A percentile compares a stretch with the other conserved stretches of the same genome.
Conservation (phyloP, 1,140 invertebrate species). For the Drosophila neocordata region DNA sequence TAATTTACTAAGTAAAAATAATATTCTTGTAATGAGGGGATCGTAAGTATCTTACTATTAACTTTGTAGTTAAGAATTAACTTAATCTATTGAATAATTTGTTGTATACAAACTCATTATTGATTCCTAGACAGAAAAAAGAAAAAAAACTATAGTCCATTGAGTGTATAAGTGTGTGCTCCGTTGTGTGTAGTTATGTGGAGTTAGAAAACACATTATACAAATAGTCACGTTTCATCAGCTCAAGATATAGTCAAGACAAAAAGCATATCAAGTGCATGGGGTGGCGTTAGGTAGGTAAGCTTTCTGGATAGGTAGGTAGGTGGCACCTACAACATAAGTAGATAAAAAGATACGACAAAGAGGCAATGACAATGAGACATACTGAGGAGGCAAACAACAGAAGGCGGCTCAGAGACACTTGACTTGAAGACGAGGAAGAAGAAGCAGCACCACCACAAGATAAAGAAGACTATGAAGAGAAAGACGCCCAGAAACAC, state of each 20-base stretch:
- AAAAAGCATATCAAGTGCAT: constrained; percentile 64
- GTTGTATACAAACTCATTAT: not conserved
- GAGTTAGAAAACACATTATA: constrained; percentile 36
- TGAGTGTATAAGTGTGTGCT: not conserved
- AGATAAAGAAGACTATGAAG: constrained; percentile 42
- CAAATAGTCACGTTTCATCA: constrained; percentile 62
- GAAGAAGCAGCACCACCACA: constrained; percentile 18
- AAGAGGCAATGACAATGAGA: constrained; percentile 42
- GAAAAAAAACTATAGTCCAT: not conserved
- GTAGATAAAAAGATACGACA: constrained; percentile 65
- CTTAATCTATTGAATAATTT: not conserved
- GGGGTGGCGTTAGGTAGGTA: not conserved
- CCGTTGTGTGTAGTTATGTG: not conserved
- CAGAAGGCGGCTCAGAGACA: constrained; percentile 42
- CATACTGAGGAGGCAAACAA: constrained; percentile 7
- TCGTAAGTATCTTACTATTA: not conserved
- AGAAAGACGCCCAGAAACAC: constrained; percentile 47
- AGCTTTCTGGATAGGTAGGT: constrained; percentile 2
- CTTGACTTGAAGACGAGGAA: constrained; percentile 42
- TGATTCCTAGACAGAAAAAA: not conserved
- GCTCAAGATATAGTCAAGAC: constrained; percentile 27
- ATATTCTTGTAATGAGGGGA: not conserved
- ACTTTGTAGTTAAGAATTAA: not conserved
- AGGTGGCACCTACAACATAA: constrained; percentile 33
- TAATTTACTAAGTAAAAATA: not conserved